Conservation (phyloP, 2,888 invertebrate genomes). For the Papilio elwesi region DNA sequence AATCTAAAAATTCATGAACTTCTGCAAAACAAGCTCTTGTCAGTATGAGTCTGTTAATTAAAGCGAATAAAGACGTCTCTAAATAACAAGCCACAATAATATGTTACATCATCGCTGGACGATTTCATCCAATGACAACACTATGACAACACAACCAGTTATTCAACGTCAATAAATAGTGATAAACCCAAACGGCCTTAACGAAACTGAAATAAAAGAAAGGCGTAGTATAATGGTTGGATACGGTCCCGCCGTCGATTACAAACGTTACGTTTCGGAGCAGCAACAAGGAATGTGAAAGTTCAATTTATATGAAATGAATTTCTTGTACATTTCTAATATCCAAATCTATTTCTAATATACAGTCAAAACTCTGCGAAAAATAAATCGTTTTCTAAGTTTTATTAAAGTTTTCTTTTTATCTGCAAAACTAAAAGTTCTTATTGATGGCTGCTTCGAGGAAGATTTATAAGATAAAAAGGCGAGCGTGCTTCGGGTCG, state of each 20-base stretch:
- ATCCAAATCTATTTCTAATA: too few species aligned
- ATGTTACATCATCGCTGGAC: slow-evolving; percentile 33
- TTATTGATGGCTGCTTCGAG: neutral
- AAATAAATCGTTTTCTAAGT: neutral
- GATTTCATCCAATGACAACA: slow-evolving; percentile 36
- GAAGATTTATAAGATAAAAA: too few species aligned
- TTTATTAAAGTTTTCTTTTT: neutral
- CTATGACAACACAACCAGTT: slow-evolving; percentile 35
- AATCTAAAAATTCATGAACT: neutral
- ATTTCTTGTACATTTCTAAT: neutral
- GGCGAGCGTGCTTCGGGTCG: too few species aligned
- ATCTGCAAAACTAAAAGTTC: neutral
- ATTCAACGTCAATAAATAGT: slow-evolving; percentile 31
- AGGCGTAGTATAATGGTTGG: slow-evolving; percentile 12
- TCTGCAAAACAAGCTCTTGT: slow-evolving; percentile 3
- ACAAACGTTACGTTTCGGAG: neutral
- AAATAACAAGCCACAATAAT: slow-evolving; percentile 18
- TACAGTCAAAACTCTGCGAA: neutral
- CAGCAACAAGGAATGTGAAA: slow-evolving; percentile 14
- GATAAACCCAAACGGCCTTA: slow-evolving; percentile 34
- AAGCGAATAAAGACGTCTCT: slow-evolving; percentile 24
- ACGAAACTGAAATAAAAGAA: slow-evolving; percentile 32
- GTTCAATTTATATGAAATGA: slow-evolving; percentile 12
- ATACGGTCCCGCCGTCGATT: neutral
- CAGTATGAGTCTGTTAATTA: slow-evolving; percentile 21